Percentiles rank a stretch among this genome's conserved stretches.
These are phyloP conservation scores for Bubalus kerabau DNA, from an alignment of 2,113 vertebrate genomes.

Conservation along the genomic window DNA sequence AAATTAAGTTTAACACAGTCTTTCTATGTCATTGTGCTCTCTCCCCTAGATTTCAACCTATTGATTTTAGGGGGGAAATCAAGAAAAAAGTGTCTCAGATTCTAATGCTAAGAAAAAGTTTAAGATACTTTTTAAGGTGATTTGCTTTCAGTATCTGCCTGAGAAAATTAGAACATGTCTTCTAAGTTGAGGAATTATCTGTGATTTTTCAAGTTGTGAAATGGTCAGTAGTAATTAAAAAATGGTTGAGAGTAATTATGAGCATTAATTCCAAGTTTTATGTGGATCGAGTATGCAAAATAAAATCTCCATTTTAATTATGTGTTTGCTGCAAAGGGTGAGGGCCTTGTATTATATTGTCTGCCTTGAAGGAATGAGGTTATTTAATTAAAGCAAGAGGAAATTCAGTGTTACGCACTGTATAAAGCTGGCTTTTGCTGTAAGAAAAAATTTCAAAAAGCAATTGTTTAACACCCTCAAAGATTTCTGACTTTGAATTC, in stretches of 20 bases:
- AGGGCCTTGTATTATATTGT: not conserved
- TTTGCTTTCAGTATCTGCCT: not conserved
- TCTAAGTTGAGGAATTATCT: not conserved
- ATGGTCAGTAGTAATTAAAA: not conserved
- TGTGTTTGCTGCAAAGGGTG: not conserved
- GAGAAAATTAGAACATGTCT: not conserved
- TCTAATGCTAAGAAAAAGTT: not conserved
- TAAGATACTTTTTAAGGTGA: not conserved
- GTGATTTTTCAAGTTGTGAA: not conserved
- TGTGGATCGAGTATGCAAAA: not conserved
- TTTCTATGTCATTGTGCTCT: not conserved
- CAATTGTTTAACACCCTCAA: constrained; percentile 34
- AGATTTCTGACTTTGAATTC: constrained; percentile 21
- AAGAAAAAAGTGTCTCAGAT: not conserved
- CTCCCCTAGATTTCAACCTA: not conserved
- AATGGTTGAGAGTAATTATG: not conserved
- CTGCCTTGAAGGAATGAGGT: not conserved
- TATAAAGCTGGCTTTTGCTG: constrained; percentile 48
- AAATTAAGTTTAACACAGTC: not conserved
- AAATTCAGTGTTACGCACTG: constrained; percentile 46
- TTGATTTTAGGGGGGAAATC: not conserved
- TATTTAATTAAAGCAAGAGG: constrained; percentile 30
- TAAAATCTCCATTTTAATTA: not conserved
- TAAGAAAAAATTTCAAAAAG: constrained; percentile 41
- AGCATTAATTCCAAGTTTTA: not conserved